Evolutionary conservation across 2,113 vertebrate genomes (phyloP).

Genomic region (Verasper variegatus): DNA sequence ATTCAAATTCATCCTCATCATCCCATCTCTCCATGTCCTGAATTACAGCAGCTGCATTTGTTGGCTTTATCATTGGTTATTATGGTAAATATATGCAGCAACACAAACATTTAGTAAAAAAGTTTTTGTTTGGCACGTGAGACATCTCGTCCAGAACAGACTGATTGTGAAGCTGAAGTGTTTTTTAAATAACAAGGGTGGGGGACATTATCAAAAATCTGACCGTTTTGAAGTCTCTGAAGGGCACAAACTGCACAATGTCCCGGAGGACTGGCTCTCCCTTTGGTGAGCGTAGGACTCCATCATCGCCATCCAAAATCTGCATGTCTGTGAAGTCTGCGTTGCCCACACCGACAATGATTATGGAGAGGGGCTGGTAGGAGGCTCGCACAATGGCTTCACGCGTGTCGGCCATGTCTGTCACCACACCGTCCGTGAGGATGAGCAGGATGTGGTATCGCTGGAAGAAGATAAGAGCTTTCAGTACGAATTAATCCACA

Average conservation of each 20-base stretch:
- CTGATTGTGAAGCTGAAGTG: slow-evolving; percentile 5
- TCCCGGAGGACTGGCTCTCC: slow-evolving; percentile 91
- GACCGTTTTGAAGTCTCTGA: slow-evolving; percentile 95
- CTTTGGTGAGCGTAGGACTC: slow-evolving; percentile 88
- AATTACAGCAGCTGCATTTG: neutral
- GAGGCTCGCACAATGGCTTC: slow-evolving; percentile 94
- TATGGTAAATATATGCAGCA: neutral
- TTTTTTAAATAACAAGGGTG: slow-evolving; percentile 24
- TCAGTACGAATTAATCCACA: slow-evolving; percentile 32
- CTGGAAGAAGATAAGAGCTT: slow-evolving; percentile 74
- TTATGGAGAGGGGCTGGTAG: slow-evolving; percentile 94
- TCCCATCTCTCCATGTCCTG: neutral
- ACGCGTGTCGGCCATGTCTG: slow-evolving; percentile 93
- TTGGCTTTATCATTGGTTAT: neutral
- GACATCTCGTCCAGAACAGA: neutral
- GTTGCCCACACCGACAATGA: slow-evolving; percentile 95
- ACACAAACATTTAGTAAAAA: neutral
- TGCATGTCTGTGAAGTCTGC: slow-evolving; percentile 98
- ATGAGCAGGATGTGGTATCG: slow-evolving; percentile 95
- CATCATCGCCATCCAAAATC: slow-evolving; percentile 92
- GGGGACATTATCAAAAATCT: slow-evolving; percentile 70
- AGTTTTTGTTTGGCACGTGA: neutral
- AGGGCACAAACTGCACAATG: slow-evolving; percentile 96
- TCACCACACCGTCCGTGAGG: slow-evolving; percentile 94
- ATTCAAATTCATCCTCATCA: neutral